phyloP scores from a whole-genome alignment of 2,888 invertebrate species.

The Ctena decussata region DNA sequence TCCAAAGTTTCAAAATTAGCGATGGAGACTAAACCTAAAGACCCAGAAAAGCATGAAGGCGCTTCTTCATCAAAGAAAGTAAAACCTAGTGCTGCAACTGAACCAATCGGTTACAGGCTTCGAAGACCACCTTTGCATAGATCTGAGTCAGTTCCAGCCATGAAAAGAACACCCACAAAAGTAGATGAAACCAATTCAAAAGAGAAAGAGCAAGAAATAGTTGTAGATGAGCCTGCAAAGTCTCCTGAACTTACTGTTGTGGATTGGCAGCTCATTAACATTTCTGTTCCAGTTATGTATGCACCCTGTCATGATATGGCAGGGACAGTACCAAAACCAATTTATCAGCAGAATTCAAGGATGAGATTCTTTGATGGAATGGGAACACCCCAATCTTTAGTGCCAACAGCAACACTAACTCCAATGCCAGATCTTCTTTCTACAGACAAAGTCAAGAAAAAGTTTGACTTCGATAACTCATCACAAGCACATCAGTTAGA shows the following conservation, averaged over 20 bases:
- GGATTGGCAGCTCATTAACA: slow-evolving; percentile 19
- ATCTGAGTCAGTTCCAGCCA: slow-evolving; percentile 59
- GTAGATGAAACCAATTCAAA: neutral
- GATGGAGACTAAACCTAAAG: neutral
- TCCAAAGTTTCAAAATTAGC: neutral
- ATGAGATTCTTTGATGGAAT: slow-evolving; percentile 61
- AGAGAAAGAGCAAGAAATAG: neutral
- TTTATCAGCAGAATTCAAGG: slow-evolving; percentile 61
- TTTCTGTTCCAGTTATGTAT: slow-evolving; percentile 70
- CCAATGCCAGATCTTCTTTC: slow-evolving; percentile 52
- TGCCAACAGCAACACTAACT: slow-evolving; percentile 56
- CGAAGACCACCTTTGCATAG: slow-evolving; percentile 35
- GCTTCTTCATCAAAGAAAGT: neutral
- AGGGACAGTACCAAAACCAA: slow-evolving; percentile 15
- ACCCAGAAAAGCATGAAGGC: neutral
- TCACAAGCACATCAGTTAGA: neutral
- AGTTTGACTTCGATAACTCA: slow-evolving; percentile 44
- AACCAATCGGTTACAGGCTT: neutral
- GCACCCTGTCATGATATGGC: slow-evolving; percentile 60
- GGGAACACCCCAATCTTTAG: slow-evolving; percentile 54
- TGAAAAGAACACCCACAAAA: slow-evolving; percentile 9
- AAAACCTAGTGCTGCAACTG: neutral
- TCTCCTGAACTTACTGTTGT: neutral
- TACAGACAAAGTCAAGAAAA: slow-evolving; percentile 43
- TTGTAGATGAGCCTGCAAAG: neutral